Percentiles rank a stretch among this genome's conserved stretches.
These are phyloP conservation scores for Scalopus aquaticus DNA, from an alignment of 2,113 vertebrate species.

Conservation along the genomic window DNA sequence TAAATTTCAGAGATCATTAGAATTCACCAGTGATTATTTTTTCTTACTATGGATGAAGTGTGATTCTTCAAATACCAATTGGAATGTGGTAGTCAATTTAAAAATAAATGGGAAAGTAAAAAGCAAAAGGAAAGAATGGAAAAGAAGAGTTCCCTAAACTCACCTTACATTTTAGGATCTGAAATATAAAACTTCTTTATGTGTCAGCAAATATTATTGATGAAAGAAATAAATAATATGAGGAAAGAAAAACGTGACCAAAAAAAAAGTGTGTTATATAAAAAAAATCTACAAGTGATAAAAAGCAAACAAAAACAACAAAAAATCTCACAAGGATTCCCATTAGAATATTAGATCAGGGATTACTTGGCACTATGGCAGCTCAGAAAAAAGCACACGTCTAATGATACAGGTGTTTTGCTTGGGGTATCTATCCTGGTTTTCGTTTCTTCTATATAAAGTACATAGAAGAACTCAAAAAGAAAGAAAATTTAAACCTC, in stretches of 20 bases:
- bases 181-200: not conserved
- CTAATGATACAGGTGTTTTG: not conserved
- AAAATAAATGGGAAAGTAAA: not conserved
- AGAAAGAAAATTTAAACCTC: slow-evolving; percentile 3
- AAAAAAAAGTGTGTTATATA: not conserved
- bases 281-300: not conserved
- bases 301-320: not conserved
- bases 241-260: not conserved
- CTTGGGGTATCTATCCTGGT: not conserved
- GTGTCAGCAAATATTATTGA: not conserved
- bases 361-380: not conserved
- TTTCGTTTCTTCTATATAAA: not conserved
- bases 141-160: not conserved
- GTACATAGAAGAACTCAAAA: not conserved
- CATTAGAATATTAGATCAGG: not conserved
- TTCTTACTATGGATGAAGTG: not conserved
- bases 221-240: not conserved
- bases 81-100: not conserved
- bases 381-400: not conserved
- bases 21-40: not conserved
- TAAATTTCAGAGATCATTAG: not conserved
- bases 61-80: not conserved
- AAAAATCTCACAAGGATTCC: not conserved
- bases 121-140: not conserved
- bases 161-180: not conserved